A percentile compares a stretch with the other conserved stretches of the same genome.
Conservation (phyloP, 2,113 vertebrate genomes). For the Strigops habroptila region DNA sequence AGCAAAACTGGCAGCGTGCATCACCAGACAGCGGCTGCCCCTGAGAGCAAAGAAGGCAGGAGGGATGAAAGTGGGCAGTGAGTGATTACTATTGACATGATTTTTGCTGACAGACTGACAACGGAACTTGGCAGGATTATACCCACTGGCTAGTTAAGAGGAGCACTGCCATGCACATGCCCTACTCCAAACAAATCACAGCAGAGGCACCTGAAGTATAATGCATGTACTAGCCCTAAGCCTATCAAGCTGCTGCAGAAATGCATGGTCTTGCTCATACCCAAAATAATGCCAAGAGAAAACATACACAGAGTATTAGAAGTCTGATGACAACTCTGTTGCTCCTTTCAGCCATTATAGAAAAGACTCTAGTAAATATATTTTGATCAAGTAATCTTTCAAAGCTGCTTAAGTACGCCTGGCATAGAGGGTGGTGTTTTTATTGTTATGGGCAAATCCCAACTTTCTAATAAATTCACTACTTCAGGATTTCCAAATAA, state of each 20-base stretch:
- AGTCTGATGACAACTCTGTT: background rate
- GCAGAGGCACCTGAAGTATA: background rate
- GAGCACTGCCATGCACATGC: background rate
- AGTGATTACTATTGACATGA: constrained; percentile 3
- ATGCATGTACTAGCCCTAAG: background rate
- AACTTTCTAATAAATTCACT: background rate
- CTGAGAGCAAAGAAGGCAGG: background rate
- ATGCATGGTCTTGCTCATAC: background rate
- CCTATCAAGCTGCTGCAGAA: background rate
- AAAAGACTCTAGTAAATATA: background rate
- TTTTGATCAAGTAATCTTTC: background rate
- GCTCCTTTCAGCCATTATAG: background rate
- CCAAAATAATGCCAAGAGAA: background rate
- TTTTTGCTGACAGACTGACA: background rate
- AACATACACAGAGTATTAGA: background rate
- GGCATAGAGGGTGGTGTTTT: background rate
- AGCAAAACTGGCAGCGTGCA: background rate
- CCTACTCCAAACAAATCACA: background rate
- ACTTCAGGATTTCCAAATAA: background rate
- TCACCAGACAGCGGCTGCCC: background rate
- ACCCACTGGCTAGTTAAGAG: background rate
- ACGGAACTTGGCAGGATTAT: constrained; percentile 19
- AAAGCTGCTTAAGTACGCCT: background rate
- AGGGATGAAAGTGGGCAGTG: background rate
- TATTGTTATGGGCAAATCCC: background rate